Conservation (phyloP, 1,140 invertebrate species). For the Lordiphosa collinella region DNA sequence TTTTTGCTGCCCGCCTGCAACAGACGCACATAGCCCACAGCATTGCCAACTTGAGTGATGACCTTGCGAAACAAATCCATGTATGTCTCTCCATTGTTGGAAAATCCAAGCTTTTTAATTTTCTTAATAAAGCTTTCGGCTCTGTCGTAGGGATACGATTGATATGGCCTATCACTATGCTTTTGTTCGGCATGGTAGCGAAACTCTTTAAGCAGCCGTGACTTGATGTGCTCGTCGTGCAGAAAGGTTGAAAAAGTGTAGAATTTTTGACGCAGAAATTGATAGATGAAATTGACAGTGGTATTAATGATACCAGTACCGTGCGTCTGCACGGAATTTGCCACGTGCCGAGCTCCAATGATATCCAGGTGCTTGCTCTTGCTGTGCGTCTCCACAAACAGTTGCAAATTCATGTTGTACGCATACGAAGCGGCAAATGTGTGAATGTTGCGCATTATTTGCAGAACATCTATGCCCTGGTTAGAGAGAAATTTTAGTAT, state of each 20-base stretch:
- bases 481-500: neutral
- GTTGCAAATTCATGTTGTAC: constrained; percentile 98
- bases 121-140: constrained; percentile 97
- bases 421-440: constrained; percentile 96
- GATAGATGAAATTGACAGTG: constrained; percentile 98
- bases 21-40: constrained; percentile 96
- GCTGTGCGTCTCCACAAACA: constrained; percentile 95
- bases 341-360: constrained; percentile 96
- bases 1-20: constrained; percentile 96
- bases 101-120: constrained; percentile 93
- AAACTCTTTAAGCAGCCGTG: constrained; percentile 94
- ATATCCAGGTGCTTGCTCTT: constrained; percentile 98
- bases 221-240: constrained; percentile 99
- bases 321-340: constrained; percentile 98
- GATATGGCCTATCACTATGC: constrained; percentile 66
- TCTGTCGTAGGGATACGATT: constrained; percentile 90
- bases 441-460: constrained; percentile 98
- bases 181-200: constrained; percentile 85
- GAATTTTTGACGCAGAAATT: constrained; percentile 96
- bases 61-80: constrained; percentile 95
- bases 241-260: constrained; percentile 98
- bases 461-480: constrained; percentile 96
- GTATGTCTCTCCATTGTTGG: constrained; percentile 90
- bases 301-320: constrained; percentile 99
- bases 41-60: constrained; percentile 97